A percentile compares a stretch with the other conserved stretches of the same genome.
Conservation (phyloP, 1,140 invertebrate genomes). For the Polypedilum vanderplanki region DNA sequence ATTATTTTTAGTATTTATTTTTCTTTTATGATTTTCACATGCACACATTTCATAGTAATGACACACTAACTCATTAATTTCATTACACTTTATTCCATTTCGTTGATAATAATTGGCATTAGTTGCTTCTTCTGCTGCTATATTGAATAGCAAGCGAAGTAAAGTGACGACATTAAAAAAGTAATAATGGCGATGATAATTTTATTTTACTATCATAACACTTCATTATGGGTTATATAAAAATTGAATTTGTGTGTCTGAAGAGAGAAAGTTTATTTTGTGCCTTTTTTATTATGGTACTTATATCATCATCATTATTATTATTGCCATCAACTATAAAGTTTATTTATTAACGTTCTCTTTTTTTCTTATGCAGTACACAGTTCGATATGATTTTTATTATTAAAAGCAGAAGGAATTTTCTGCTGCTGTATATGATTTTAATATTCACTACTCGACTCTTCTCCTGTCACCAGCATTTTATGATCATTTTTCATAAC, state of each 20-base stretch:
- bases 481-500: constrained; percentile 2
- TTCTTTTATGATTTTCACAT: no score
- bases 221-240: constrained; percentile 20
- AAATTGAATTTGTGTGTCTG: not conserved
- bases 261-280: not conserved
- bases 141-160: not conserved
- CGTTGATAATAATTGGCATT: no score
- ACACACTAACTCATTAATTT: no score
- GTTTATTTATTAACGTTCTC: constrained; percentile 21
- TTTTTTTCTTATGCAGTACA: not conserved
- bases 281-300: not conserved
- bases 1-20: not conserved
- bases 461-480: constrained; percentile 4
- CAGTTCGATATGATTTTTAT: no score
- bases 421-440: no score
- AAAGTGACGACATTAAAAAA: constrained; percentile 3
- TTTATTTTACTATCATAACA: constrained; percentile 25
- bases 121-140: not conserved
- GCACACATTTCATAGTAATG: no score
- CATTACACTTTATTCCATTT: no score
- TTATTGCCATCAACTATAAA: constrained; percentile 23
- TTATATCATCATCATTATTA: constrained; percentile 21
- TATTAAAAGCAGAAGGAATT: no score
- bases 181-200: constrained; percentile 22
- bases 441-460: no score